A percentile compares a stretch with the other conserved stretches of the same genome.
These are phyloP conservation scores for Muricea muricata DNA, from an alignment of 92 coral and sea anemone genomes.

Conservation along the genomic window DNA sequence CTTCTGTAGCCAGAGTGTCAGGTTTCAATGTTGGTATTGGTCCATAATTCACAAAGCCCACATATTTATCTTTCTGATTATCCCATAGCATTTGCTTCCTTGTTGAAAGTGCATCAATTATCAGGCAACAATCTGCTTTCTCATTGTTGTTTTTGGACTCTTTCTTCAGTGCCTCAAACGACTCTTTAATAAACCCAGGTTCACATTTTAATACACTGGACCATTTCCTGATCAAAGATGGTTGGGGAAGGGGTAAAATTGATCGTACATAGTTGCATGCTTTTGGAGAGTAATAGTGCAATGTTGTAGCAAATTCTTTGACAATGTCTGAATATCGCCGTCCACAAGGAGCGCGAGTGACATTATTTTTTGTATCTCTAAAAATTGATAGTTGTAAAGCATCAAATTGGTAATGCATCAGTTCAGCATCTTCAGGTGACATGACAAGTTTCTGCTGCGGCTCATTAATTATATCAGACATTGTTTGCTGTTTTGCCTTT, in stretches of 20 bases:
- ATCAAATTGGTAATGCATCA: not conserved
- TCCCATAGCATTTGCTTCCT: slow-evolving; percentile 18
- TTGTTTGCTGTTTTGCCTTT: not conserved
- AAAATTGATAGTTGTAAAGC: not conserved
- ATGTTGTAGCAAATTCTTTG: no score
- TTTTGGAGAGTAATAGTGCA: not conserved
- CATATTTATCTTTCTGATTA: slow-evolving; percentile 5
- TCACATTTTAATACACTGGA: not conserved
- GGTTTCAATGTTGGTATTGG: not conserved
- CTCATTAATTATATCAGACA: not conserved
- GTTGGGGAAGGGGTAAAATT: not conserved
- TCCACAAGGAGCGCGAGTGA: not conserved
- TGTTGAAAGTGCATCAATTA: slow-evolving; percentile 12
- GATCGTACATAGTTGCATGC: not conserved
- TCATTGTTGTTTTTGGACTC: not conserved
- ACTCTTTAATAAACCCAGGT: not conserved
- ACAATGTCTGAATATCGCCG: not conserved
- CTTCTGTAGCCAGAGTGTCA: slow-evolving; percentile 12
- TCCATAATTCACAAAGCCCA: slow-evolving; percentile 22
- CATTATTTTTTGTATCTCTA: not conserved
- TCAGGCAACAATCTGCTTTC: not conserved
- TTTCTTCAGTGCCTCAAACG: not conserved
- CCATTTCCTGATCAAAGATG: not conserved
- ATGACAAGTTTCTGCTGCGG: not conserved
- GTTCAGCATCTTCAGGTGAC: not conserved